Conservation (phyloP, 2,797 vertebrate species). For the Melanotaenia trifasciata region DNA sequence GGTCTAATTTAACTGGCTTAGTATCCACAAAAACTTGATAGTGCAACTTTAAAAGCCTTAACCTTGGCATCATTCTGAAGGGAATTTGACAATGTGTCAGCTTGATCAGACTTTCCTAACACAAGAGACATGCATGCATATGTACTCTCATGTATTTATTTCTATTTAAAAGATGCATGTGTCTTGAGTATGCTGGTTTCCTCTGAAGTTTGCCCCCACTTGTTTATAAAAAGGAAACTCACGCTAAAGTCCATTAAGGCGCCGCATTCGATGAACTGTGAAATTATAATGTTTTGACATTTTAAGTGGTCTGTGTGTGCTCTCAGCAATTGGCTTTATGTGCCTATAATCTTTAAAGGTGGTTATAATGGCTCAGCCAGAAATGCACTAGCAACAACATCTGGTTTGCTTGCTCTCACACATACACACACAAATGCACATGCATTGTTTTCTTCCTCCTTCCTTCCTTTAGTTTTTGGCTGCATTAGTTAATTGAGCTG, state of each 20-base stretch:
- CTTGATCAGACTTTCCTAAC: constrained; percentile 31
- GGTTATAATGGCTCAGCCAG: constrained; percentile 39
- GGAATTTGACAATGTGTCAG: constrained; percentile 45
- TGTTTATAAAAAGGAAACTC: constrained; percentile 8
- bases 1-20: constrained; percentile 64
- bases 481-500: constrained; percentile 30
- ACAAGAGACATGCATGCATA: neutral
- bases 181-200: constrained; percentile 10
- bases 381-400: constrained; percentile 46
- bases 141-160: constrained; percentile 6
- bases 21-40: constrained; percentile 43
- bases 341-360: constrained; percentile 54
- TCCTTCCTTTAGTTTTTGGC: constrained; percentile 3
- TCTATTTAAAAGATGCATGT: neutral
- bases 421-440: constrained; percentile 19
- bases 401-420: constrained; percentile 32
- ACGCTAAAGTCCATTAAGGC: constrained; percentile 3
- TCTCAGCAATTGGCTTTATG: constrained; percentile 42
- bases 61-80: constrained; percentile 32
- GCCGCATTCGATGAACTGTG: constrained; percentile 43
- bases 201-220: constrained; percentile 19
- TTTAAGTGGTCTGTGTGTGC: constrained; percentile 42
- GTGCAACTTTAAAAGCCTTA: constrained; percentile 63
- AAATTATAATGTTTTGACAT: constrained; percentile 44
- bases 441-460: constrained; percentile 11